phyloP scores from a whole-genome alignment of 2,113 vertebrate species.

The Catharus fuscescens region DNA sequence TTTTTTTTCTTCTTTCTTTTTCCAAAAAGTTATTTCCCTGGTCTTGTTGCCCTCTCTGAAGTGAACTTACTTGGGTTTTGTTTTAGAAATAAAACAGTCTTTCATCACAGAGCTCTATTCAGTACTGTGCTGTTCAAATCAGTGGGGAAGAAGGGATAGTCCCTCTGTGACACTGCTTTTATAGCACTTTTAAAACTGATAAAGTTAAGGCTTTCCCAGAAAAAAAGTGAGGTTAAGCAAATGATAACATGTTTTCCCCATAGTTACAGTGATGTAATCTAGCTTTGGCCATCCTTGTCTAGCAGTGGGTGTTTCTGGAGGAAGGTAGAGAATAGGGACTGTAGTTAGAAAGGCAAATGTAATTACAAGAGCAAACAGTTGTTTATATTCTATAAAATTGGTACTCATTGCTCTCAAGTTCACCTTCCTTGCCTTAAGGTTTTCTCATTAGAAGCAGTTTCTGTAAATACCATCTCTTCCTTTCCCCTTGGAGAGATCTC shows the following conservation, averaged over 20 bases:
- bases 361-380: neutral
- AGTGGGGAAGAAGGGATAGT: neutral
- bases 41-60: neutral
- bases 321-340: neutral
- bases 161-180: neutral
- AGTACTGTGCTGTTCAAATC: neutral
- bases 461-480: slow-evolving; percentile 33
- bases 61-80: neutral
- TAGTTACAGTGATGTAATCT: neutral
- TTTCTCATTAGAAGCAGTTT: slow-evolving; percentile 43
- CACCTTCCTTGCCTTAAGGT: slow-evolving; percentile 5
- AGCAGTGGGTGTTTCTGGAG: neutral
- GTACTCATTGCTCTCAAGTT: neutral
- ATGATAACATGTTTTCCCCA: neutral
- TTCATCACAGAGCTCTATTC: neutral
- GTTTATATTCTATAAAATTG: slow-evolving; percentile 1
- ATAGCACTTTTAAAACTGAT: neutral
- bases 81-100: neutral
- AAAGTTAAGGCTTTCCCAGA: neutral
- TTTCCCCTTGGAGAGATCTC: neutral
- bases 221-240: neutral
- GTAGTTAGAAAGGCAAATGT: neutral
- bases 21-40: neutral
- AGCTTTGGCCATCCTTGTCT: neutral
- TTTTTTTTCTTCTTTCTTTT: too few species aligned